A percentile compares a stretch with the other conserved stretches of the same genome.
Evolutionary conservation across 2,888 invertebrate genomes (phyloP).

Genomic region (Lasioglossum calceatum): DNA sequence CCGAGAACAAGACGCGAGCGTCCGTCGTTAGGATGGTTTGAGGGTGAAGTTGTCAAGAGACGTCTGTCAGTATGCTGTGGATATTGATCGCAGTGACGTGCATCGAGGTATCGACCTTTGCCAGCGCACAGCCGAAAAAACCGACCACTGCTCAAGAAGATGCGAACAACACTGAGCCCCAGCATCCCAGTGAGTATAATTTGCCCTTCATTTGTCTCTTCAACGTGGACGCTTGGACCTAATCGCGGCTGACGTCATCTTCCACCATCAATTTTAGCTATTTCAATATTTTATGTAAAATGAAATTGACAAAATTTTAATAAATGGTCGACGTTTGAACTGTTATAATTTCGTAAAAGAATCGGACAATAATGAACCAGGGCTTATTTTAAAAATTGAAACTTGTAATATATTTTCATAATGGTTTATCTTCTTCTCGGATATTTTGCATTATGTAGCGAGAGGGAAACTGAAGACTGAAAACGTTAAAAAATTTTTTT

Average conservation of each 20-base stretch:
- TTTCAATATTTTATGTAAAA: no score
- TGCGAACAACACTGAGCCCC: slow-evolving; percentile 75
- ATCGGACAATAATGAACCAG: no score
- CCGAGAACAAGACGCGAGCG: slow-evolving; percentile 48
- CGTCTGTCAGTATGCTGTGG: slow-evolving; percentile 79
- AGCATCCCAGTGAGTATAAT: slow-evolving; percentile 69
- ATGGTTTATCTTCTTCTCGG: no score
- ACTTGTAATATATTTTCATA: no score
- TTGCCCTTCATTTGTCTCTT: not conserved
- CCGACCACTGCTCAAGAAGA: slow-evolving; percentile 72
- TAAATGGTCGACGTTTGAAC: not conserved
- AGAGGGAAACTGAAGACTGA: no score
- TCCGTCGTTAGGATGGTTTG: slow-evolving; percentile 68
- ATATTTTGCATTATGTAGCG: no score
- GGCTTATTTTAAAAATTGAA: no score
- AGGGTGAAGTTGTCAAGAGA: slow-evolving; percentile 70
- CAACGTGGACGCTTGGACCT: not conserved
- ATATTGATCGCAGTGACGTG: slow-evolving; percentile 77
- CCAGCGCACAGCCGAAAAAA: slow-evolving; percentile 76
- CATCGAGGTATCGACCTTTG: slow-evolving; percentile 79
- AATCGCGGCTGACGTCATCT: not conserved
- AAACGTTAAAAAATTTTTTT: no score
- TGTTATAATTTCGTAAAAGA: no score
- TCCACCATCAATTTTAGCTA: not conserved
- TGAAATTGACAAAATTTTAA: no score